These are phyloP conservation scores for Melanerpes aurifrons DNA, from an alignment of 2,113 vertebrate species.

Conservation along the genomic window DNA sequence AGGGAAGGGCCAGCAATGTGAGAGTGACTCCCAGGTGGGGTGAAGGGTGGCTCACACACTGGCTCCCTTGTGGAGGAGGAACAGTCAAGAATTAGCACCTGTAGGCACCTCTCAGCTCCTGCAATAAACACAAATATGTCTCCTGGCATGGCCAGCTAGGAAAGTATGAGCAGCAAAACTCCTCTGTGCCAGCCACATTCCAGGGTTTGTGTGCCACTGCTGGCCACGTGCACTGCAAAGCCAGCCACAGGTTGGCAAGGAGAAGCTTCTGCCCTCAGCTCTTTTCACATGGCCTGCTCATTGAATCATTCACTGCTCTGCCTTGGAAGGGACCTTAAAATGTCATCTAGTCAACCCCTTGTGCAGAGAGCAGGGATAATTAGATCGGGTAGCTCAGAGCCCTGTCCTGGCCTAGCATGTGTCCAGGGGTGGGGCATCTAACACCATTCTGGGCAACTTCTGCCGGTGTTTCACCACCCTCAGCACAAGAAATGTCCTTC, in stretches of 20 bases:
- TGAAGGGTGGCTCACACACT: slow-evolving; percentile 23
- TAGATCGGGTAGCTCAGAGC: neutral
- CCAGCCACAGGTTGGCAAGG: neutral
- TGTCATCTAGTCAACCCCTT: neutral
- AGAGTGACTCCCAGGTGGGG: neutral
- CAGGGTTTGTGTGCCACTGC: neutral
- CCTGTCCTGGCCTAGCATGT: neutral
- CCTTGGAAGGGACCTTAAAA: neutral
- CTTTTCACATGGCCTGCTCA: neutral
- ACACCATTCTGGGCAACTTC: neutral
- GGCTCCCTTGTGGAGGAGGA: slow-evolving; percentile 40
- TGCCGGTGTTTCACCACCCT: neutral
- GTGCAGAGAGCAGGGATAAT: neutral
- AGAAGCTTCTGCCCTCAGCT: neutral
- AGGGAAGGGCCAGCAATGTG: neutral
- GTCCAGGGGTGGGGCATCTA: neutral
- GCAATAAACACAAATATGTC: slow-evolving; percentile 63
- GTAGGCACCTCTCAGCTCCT: slow-evolving; percentile 19
- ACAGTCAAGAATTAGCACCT: slow-evolving; percentile 23
- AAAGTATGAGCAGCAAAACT: slow-evolving; percentile 37
- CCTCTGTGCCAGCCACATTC: slow-evolving; percentile 21
- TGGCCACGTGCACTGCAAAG: neutral
- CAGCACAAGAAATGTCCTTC: neutral
- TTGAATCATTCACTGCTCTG: neutral
- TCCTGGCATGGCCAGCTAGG: slow-evolving; percentile 41